Conservation (phyloP, 2,113 vertebrate species). For the Sylvicapra grimmia region DNA sequence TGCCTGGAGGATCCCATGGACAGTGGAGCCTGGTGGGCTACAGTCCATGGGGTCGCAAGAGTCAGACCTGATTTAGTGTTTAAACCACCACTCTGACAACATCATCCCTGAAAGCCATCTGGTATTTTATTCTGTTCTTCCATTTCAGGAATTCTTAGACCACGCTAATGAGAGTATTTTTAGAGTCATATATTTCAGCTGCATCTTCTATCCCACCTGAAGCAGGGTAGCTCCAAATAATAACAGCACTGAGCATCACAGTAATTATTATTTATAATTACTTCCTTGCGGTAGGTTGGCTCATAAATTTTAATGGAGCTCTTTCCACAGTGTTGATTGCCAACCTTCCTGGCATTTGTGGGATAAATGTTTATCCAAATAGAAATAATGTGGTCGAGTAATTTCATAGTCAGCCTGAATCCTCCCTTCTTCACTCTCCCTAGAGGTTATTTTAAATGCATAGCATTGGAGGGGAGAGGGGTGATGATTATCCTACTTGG, state of each 20-base stretch:
- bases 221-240: slow-evolving; percentile 38
- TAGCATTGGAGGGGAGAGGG: background rate
- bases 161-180: background rate
- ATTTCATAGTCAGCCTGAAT: slow-evolving; percentile 3
- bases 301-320: slow-evolving; percentile 61
- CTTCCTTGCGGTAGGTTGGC: slow-evolving; percentile 22
- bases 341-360: slow-evolving; percentile 24
- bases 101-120: background rate
- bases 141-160: background rate
- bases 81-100: background rate
- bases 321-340: slow-evolving; percentile 17
- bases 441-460: background rate
- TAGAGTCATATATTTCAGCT: slow-evolving; percentile 5
- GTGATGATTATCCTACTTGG: background rate
- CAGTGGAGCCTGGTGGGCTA: background rate
- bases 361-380: slow-evolving; percentile 53
- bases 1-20: background rate
- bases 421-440: background rate
- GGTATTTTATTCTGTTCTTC: background rate
- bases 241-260: background rate
- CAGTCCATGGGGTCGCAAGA: background rate
- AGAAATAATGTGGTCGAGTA: slow-evolving; percentile 35
- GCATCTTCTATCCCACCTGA: slow-evolving; percentile 30
- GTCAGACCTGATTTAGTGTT: background rate
- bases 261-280: slow-evolving; percentile 70